phyloP scores from a whole-genome alignment of 2,113 vertebrate genomes.

The Notarius quadriscutis region DNA sequence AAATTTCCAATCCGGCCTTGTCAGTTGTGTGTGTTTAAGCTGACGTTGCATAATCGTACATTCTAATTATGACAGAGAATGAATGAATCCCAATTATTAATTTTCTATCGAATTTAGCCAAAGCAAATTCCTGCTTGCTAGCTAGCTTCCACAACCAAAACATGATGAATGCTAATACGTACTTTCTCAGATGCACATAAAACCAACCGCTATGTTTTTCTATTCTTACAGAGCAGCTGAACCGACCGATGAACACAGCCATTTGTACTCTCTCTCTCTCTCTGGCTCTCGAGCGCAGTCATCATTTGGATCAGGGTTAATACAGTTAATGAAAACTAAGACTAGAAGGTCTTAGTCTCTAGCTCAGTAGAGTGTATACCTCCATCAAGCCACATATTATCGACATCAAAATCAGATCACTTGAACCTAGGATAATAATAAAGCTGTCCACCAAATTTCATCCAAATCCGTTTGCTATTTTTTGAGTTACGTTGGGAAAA shows the following conservation, averaged over 20 bases:
- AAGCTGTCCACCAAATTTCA: too few species aligned
- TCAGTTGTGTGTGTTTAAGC: background rate
- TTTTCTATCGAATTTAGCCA: background rate
- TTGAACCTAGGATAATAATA: too few species aligned
- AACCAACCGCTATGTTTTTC: background rate
- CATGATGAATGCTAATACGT: background rate
- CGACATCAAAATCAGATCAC: too few species aligned
- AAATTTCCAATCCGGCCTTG: background rate
- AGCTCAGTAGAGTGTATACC: too few species aligned
- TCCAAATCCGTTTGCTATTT: too few species aligned
- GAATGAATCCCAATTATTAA: background rate
- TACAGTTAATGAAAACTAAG: too few species aligned
- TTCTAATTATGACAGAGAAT: background rate
- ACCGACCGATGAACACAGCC: background rate
- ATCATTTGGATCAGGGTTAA: too few species aligned
- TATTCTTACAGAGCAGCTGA: background rate
- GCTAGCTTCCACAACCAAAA: background rate
- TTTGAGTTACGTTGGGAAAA: too few species aligned
- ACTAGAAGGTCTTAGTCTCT: too few species aligned
- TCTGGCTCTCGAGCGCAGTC: too few species aligned
- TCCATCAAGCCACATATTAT: too few species aligned
- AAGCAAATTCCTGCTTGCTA: background rate
- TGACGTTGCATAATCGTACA: background rate
- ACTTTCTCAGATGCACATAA: background rate
- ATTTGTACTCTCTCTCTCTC: too few species aligned